phyloP scores from a whole-genome alignment of 2,113 vertebrate genomes.

The Oncorhynchus masou region DNA sequence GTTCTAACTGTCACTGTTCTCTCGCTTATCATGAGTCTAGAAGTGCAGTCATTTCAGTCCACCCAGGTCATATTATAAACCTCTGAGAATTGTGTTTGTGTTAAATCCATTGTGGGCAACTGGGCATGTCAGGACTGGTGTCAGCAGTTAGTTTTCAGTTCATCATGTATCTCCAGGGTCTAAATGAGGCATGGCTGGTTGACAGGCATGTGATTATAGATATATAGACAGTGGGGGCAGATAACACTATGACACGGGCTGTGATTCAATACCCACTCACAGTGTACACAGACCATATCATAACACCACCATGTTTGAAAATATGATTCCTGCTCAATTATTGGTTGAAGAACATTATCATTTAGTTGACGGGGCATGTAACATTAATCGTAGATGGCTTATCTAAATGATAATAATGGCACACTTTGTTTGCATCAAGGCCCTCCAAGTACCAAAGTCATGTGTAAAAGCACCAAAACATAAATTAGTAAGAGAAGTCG shows the following conservation, averaged over 20 bases:
- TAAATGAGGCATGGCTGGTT: constrained; percentile 45
- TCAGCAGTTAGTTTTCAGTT: constrained; percentile 4
- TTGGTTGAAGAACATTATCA: too few relatives aligned
- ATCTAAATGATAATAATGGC: too few relatives aligned
- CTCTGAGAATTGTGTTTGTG: neutral
- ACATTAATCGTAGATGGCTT: too few relatives aligned
- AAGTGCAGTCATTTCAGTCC: constrained; percentile 1
- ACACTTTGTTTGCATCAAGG: too few relatives aligned
- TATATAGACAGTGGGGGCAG: constrained; percentile 14
- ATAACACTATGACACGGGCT: constrained; percentile 18
- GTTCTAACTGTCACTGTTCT: constrained; percentile 8
- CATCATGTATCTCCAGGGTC: constrained; percentile 29
- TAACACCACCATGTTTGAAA: neutral
- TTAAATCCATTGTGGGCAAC: neutral
- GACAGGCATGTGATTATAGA: constrained; percentile 25
- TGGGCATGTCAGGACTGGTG: constrained; percentile 26
- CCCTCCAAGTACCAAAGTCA: too few relatives aligned
- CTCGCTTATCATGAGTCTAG: neutral
- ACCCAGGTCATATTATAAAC: constrained; percentile 13
- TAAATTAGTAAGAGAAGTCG: too few relatives aligned
- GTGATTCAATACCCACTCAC: constrained; percentile 20
- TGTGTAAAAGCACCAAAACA: neutral
- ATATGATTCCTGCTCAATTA: too few relatives aligned
- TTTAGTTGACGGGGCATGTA: too few relatives aligned
- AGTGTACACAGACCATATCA: constrained; percentile 5